Evolutionary conservation across 2,888 invertebrate genomes (phyloP), one percentile per base, ranked within the genome.

Genomic region (Bruchidius siliquastri): DNA sequence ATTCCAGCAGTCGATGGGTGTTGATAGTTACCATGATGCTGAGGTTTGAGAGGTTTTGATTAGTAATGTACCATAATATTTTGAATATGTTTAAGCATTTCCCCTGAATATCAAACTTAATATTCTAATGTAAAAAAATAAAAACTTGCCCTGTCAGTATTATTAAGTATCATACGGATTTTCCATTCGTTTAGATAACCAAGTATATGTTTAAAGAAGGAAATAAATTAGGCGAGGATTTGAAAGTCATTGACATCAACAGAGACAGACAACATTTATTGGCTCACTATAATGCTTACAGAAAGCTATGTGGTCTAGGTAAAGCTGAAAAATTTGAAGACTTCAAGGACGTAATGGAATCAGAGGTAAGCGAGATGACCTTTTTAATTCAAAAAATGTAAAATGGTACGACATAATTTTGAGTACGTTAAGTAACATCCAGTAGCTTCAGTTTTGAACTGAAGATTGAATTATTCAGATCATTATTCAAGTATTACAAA

Each of bases 211-310:
- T 92, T 85, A 91, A 93, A 82, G 90, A 91, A 22, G 91, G 90
- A 76, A 90, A 89, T 82, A 90, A 91, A 2, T 93, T 96, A 79
- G 96, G 96, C 0, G 87, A 90, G 8, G 96, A 96, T 85, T 87
- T 96, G 74, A 90, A 94, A 70, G 92, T 96, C 0, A 90, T 92
- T 26, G 96, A 96, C 82, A 92, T 96, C 76, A 96, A 96, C 84
- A 90, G 96, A 76, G 93, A 93, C 77, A 90, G 96, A 71, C 96
- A 96, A 85, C 96, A 96, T 82, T 96, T 76, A 10, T 87, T 96
- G 22, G 93, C 92, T 2, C 90, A 91, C 0, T 96, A 96, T 85
- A 91, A 92, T 74, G 90, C 92, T 73, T 92, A 92, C 81, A 89
- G 97, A 73, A 49, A 91, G 10, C 92, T 92, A 75, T 95, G 95